phyloP scores from a whole-genome alignment of 2,113 vertebrate species.

The Hippocampus zosterae region DNA sequence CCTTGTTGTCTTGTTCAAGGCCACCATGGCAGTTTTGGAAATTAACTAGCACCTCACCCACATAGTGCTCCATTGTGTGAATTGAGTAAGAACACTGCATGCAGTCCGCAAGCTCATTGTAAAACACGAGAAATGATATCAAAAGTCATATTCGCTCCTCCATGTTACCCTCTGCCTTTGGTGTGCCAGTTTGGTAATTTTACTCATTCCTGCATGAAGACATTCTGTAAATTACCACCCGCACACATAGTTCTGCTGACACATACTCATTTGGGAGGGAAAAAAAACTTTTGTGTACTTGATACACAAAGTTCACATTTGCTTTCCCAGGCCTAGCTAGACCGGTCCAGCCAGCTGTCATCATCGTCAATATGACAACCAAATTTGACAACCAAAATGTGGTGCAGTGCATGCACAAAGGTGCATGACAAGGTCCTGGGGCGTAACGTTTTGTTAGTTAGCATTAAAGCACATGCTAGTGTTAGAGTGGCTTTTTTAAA shows the following conservation, averaged over 20 bases:
- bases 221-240: neutral
- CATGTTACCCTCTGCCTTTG: neutral
- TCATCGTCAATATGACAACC: constrained; percentile 49
- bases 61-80: neutral
- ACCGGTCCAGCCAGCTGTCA: constrained; percentile 53
- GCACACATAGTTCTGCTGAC: neutral
- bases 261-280: neutral
- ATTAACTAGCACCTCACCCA: too few relatives aligned
- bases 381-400: constrained; percentile 21
- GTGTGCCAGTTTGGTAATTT: neutral
- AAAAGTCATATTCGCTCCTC: neutral
- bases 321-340: constrained; percentile 20
- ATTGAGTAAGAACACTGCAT: neutral
- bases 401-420: neutral
- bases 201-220: neutral
- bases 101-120: neutral
- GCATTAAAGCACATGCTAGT: neutral
- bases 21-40: too few relatives aligned
- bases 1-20: neutral
- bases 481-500: neutral
- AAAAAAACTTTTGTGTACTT: constrained; percentile 28
- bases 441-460: neutral
- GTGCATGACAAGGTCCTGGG: neutral
- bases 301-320: constrained; percentile 14
- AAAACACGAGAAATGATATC: neutral